Conservation (phyloP, 1,140 invertebrate genomes). For the Capitella teleta region DNA sequence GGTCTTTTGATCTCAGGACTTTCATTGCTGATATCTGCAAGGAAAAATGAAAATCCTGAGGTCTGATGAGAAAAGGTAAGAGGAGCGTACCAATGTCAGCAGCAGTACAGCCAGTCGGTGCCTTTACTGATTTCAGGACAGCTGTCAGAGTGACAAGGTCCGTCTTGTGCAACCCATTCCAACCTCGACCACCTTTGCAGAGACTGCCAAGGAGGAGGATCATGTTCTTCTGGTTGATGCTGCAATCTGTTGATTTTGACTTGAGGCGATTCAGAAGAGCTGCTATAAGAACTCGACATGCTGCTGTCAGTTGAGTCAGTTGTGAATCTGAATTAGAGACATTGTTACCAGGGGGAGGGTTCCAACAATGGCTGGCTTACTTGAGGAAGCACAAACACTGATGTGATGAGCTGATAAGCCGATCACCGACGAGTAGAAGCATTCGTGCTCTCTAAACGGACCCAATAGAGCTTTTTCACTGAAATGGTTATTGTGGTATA, state of each 20-base stretch:
- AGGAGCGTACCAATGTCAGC: neutral
- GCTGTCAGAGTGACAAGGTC: slow-evolving; percentile 52
- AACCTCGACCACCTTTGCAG: slow-evolving; percentile 32
- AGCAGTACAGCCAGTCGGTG: slow-evolving; percentile 40
- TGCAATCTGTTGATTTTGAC: slow-evolving; percentile 3
- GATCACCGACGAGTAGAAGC: slow-evolving; percentile 65
- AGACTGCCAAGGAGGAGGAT: slow-evolving; percentile 37
- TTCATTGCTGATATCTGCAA: slow-evolving; percentile 5
- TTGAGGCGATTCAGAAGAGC: slow-evolving; percentile 12
- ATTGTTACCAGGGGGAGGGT: slow-evolving; percentile 11
- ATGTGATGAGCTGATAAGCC: slow-evolving; percentile 64
- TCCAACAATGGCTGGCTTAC: too few species aligned
- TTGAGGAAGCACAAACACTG: slow-evolving; percentile 52
- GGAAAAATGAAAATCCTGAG: neutral
- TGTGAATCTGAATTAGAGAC: slow-evolving; percentile 3
- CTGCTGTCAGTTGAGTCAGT: neutral
- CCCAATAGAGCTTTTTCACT: slow-evolving; percentile 63
- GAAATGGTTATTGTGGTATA: slow-evolving; percentile 37
- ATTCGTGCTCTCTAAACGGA: slow-evolving; percentile 61
- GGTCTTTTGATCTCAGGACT: slow-evolving; percentile 32
- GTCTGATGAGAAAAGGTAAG: slow-evolving; percentile 36
- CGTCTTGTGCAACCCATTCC: slow-evolving; percentile 25
- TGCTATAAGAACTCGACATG: neutral
- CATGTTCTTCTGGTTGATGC: slow-evolving; percentile 31
- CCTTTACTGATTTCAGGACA: slow-evolving; percentile 56